Conservation (phyloP, 2,113 vertebrate species). For the Barnardius zonarius region DNA sequence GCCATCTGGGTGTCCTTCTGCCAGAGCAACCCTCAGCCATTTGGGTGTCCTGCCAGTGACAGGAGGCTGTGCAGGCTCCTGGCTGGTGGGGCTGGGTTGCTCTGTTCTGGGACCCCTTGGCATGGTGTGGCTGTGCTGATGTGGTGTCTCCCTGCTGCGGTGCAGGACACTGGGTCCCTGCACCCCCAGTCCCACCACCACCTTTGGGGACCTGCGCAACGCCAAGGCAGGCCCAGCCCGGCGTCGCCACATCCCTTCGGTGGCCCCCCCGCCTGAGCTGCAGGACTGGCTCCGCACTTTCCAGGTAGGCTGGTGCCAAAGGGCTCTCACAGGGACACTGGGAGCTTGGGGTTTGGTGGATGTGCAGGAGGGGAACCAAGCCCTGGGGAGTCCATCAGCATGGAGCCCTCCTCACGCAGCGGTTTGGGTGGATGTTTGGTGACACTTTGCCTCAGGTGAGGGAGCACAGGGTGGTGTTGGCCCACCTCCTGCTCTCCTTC, state of each 20-base stretch:
- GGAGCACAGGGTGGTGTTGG: not conserved
- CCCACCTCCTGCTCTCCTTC: rapidly evolving
- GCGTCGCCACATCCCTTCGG: constrained; percentile 19
- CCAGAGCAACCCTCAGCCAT: not conserved
- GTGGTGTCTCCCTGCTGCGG: no score
- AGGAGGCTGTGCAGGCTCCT: not conserved
- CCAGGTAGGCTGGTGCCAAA: constrained; percentile 36
- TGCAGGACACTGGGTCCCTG: constrained; percentile 53
- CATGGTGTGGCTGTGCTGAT: not conserved
- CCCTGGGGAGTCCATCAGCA: rapidly evolving
- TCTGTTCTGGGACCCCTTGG: not conserved
- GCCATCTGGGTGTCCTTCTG: no score
- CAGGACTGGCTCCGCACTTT: constrained; percentile 73
- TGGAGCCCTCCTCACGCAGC: not conserved
- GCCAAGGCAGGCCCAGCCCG: constrained; percentile 15
- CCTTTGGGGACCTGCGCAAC: constrained; percentile 66
- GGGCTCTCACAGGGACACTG: not conserved
- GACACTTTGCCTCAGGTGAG: not conserved
- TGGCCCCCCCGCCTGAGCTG: constrained; percentile 33
- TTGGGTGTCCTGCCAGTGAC: not conserved
- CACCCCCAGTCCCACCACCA: constrained; percentile 58
- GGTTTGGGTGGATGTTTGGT: not conserved
- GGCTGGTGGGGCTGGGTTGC: not conserved
- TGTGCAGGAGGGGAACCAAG: not conserved
- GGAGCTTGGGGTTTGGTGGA: not conserved